A percentile compares a stretch with the other conserved stretches of the same genome.
phyloP scores from a whole-genome alignment of 2,113 vertebrate species.

The Carlito syrichta region DNA sequence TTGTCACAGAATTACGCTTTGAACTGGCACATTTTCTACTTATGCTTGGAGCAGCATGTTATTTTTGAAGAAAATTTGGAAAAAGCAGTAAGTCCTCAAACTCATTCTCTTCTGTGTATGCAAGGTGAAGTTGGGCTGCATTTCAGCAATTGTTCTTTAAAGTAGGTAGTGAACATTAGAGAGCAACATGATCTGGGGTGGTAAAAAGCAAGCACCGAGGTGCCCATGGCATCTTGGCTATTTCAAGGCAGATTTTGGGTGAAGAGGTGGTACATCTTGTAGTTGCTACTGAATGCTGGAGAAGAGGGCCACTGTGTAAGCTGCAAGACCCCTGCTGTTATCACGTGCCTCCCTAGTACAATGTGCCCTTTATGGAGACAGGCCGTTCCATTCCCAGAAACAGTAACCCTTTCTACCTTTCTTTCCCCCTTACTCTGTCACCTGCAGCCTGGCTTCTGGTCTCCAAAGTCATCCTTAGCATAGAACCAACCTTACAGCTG shows the following conservation, averaged over 20 bases:
- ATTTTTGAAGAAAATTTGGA: background rate
- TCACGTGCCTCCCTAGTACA: background rate
- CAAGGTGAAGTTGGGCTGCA: background rate
- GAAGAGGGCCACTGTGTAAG: background rate
- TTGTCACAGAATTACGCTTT: constrained; percentile 22
- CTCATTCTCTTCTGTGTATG: background rate
- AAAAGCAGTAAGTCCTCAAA: background rate
- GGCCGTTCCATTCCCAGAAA: background rate
- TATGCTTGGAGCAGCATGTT: background rate
- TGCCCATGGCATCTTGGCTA: background rate
- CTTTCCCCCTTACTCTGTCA: background rate
- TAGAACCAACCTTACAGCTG: background rate
- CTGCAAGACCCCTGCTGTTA: background rate
- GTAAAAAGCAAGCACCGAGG: background rate
- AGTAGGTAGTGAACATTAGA: background rate
- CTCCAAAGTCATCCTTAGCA: background rate
- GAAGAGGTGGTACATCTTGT: background rate
- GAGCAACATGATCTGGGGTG: background rate
- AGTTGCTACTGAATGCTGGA: background rate
- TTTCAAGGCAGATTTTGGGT: background rate
- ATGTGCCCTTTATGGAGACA: background rate
- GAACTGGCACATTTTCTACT: background rate
- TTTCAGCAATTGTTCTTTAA: background rate
- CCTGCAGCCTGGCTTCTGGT: background rate
- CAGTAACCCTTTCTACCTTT: background rate